These are phyloP conservation scores for Antennarius striatus DNA, from an alignment of 2,113 vertebrate species.

Conservation along the genomic window DNA sequence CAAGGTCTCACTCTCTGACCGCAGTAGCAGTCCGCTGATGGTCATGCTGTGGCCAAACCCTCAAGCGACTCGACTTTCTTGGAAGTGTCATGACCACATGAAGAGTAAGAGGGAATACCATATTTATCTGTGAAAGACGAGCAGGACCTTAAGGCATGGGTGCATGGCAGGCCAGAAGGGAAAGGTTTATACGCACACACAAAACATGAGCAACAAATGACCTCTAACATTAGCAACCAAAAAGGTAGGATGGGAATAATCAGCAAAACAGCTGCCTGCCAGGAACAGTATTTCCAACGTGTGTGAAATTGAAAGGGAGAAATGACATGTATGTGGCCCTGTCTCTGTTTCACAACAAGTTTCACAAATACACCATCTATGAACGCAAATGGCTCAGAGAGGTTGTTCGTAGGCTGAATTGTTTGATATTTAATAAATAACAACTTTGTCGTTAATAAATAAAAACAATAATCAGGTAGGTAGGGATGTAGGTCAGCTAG, in stretches of 20 bases:
- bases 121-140: conserved; percentile 58
- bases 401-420: too few relatives aligned
- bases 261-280: background rate
- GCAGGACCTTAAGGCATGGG: conserved; percentile 50
- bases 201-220: conserved; percentile 13
- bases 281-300: too few relatives aligned
- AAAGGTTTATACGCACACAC: conserved; percentile 17
- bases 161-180: conserved; percentile 18
- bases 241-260: background rate
- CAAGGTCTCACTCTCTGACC: conserved; percentile 73
- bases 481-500: too few relatives aligned
- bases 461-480: too few relatives aligned
- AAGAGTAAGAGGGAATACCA: conserved; percentile 65
- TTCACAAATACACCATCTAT: too few relatives aligned
- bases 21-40: conserved; percentile 71
- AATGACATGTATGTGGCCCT: too few relatives aligned
- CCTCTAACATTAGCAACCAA: background rate
- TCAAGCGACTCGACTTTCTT: conserved; percentile 67
- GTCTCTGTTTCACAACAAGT: too few relatives aligned
- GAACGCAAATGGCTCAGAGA: too few relatives aligned
- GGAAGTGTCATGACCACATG: conserved; percentile 74
- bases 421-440: too few relatives aligned
- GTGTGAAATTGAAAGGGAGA: too few relatives aligned
- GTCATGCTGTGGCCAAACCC: conserved; percentile 68
- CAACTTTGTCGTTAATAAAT: too few relatives aligned